These are phyloP conservation scores for Cyclophora punctaria DNA, from an alignment of 2,888 invertebrate genomes.

Conservation along the genomic window DNA sequence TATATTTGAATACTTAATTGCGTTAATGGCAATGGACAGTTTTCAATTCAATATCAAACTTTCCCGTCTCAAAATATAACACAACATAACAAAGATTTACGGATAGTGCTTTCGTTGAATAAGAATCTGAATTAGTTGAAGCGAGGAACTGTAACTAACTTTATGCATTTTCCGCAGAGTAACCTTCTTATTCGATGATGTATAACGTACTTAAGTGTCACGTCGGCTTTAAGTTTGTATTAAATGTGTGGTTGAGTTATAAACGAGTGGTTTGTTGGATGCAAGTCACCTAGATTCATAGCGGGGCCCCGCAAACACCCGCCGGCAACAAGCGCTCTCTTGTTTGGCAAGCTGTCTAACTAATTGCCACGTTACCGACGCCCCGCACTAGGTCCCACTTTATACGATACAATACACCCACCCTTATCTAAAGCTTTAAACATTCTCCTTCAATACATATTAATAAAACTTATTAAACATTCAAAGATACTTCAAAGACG, in stretches of 20 bases:
- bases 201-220: conserved; percentile 9
- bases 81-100: too few relatives aligned
- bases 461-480: too few relatives aligned
- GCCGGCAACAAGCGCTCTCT: conserved; percentile 29
- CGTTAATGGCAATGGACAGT: too few relatives aligned
- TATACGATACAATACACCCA: conserved; percentile 19
- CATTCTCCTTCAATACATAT: too few relatives aligned
- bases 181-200: conserved; percentile 15
- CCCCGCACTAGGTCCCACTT: conserved; percentile 30
- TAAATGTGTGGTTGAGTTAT: conserved; percentile 32
- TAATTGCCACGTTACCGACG: conserved; percentile 49
- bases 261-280: conserved; percentile 29
- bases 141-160: conserved; percentile 19
- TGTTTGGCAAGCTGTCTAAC: conserved; percentile 60
- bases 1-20: too few relatives aligned
- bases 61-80: too few relatives aligned
- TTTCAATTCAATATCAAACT: too few relatives aligned
- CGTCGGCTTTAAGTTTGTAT: conserved; percentile 11
- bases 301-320: conserved; percentile 38
- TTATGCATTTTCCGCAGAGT: conserved; percentile 19
- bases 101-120: conserved; percentile 2
- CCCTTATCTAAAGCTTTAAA: too few relatives aligned
- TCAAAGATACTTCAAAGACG: too few relatives aligned
- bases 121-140: conserved; percentile 18
- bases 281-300: conserved; percentile 32